Percentiles rank a stretch among this genome's conserved stretches.
phyloP scores from a whole-genome alignment of 2,888 invertebrate genomes.

The Caenorhabditis sp. region DNA sequence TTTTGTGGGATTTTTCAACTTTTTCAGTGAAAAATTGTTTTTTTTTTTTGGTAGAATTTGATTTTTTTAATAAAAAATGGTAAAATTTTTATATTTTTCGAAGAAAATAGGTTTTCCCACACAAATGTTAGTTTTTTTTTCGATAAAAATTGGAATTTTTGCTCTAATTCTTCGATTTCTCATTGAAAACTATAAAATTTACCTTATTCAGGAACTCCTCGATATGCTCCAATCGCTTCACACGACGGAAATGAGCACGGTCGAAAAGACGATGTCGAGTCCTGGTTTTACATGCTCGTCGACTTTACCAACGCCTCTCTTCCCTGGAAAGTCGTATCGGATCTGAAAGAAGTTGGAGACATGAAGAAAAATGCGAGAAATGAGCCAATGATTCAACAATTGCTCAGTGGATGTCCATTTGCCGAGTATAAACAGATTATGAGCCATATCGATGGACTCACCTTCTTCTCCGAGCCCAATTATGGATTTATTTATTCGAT shows the following conservation, averaged over 20 bases:
- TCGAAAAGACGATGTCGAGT: constrained; percentile 60
- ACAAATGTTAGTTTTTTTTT: no score
- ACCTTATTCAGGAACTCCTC: no score
- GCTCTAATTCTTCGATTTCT: no score
- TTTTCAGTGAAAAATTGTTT: no score
- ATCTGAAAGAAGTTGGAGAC: constrained; percentile 56
- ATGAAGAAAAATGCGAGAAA: constrained; percentile 37
- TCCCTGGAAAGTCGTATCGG: constrained; percentile 60
- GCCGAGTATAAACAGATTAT: constrained; percentile 42
- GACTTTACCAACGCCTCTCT: constrained; percentile 63
- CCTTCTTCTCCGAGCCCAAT: constrained; percentile 43
- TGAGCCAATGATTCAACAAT: constrained; percentile 24
- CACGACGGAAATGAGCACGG: constrained; percentile 55
- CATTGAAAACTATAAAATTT: no score
- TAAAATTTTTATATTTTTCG: no score
- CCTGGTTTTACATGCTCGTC: constrained; percentile 64
- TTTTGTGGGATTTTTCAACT: no score
- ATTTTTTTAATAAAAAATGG: no score
- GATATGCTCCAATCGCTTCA: constrained; percentile 61
- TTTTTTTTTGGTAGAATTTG: no score
- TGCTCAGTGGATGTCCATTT: constrained; percentile 38
- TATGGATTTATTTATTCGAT: constrained; percentile 46
- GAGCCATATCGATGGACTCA: constrained; percentile 41
- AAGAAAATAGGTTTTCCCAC: no score
- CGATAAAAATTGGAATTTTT: no score